A percentile compares a stretch with the other conserved stretches of the same genome.
Conservation (phyloP, 2,888 invertebrate species). For the Homarus gammarus region DNA sequence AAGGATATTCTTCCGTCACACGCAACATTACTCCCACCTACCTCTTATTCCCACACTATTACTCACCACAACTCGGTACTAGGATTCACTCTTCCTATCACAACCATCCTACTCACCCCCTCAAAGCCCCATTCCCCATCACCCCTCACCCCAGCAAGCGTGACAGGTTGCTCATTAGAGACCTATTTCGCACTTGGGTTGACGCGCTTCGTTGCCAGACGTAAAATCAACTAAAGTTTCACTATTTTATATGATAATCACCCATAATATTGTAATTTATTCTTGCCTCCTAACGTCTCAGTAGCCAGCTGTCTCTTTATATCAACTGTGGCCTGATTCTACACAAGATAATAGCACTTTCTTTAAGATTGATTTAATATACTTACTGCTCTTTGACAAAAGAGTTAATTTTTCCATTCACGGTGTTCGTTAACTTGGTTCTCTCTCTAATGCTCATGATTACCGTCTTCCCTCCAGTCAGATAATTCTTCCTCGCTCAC, state of each 20-base stretch:
- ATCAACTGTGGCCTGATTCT: background rate
- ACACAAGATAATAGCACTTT: too few relatives aligned
- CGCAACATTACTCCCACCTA: too few relatives aligned
- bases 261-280: background rate
- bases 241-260: background rate
- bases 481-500: too few relatives aligned
- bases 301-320: background rate
- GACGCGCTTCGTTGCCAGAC: constrained; percentile 22
- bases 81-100: background rate
- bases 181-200: constrained; percentile 51
- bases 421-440: too few relatives aligned
- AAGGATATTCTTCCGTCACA: too few relatives aligned
- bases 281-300: background rate
- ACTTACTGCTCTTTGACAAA: too few relatives aligned
- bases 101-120: background rate
- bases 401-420: too few relatives aligned
- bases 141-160: background rate
- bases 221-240: background rate
- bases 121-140: background rate
- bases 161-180: constrained; percentile 50
- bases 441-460: too few relatives aligned
- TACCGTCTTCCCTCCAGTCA: too few relatives aligned
- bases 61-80: too few relatives aligned
- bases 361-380: too few relatives aligned
- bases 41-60: too few relatives aligned